Base-by-base conservation (phyloP, 2,888 invertebrate species). In the Incurvaria masculella region DNA sequence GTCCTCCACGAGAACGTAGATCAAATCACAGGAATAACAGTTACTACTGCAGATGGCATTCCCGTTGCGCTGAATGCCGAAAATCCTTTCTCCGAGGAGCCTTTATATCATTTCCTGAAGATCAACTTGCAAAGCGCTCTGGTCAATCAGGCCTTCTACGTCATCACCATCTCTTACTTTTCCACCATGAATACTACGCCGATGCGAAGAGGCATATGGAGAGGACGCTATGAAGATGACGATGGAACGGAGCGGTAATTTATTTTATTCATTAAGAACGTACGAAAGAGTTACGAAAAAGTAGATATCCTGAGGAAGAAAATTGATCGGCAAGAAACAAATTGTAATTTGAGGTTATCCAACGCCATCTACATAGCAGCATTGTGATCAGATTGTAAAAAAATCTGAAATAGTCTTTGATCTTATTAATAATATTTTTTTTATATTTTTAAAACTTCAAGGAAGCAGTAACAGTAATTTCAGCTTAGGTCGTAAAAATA, bases 171-270 rank as follows among this genome's bases (percentile, higher is more conserved):
- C 47, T 60, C 63, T 2, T 84, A 81, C 49, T 65, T 61, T 0
- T 81, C 74, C 45, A 61, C 68, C 1, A 80, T 83, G 81, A 78
- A 78, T 51, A 73, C 69, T 27, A 78, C 78, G 2, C 76, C 76
- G 0, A 67, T 78, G 69, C 72, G 69, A 45, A 62, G 78, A 55
- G 76, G 76, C 21, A 70, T 78, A 45, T 78, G 78, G 78, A 65
- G 64, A 52, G 76, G 76, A 40, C 68, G 68, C 63, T 78, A 78
- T 42, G 62, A 47, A 5, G 76, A 78, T 53, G 61, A 55, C 1
- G 53, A 66, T 50, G 68, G 67, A 1, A 55, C 52, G 18, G 71
- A 72, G 58, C 68, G 70, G 76, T 75, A 53, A 20, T 54, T 53
- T n/a, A n/a, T n/a, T n/a, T n/a, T n/a, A n/a, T n/a, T n/a, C n/a